Evolutionary conservation across 2,113 vertebrate species (phyloP).

Genomic region (Pantherophis guttatus): DNA sequence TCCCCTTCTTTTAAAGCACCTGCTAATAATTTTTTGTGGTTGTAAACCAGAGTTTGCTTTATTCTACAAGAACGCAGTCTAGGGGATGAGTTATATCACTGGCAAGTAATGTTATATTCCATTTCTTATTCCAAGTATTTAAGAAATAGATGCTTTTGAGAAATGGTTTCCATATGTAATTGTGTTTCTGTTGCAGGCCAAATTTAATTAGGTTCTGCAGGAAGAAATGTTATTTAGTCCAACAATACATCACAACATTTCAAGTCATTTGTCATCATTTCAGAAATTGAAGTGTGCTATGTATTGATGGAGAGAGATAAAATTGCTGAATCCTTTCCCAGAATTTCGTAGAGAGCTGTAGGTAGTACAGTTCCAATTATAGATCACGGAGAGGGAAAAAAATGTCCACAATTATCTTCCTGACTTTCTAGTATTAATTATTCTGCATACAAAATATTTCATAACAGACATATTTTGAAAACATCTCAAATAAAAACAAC

Average conservation of each 20-base stretch:
- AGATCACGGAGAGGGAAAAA: neutral
- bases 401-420: neutral
- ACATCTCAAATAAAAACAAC: neutral
- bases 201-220: neutral
- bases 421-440: neutral
- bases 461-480: neutral
- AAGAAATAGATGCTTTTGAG: neutral
- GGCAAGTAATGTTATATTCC: neutral
- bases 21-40: neutral
- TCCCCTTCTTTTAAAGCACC: neutral
- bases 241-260: neutral
- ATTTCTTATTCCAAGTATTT: neutral
- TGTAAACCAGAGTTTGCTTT: neutral
- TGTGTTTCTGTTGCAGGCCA: neutral
- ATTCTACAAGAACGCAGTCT: neutral
- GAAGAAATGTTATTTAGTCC: conserved; percentile 4
- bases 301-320: neutral
- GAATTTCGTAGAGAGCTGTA: neutral
- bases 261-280: neutral
- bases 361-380: neutral
- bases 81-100: neutral
- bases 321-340: neutral
- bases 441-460: neutral
- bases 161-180: conserved; percentile 24
- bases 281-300: neutral